These are phyloP conservation scores for Ianthella basta DNA, from an alignment of 37 sponge, comb jelly and placozoan genomes.

Conservation along the genomic window DNA sequence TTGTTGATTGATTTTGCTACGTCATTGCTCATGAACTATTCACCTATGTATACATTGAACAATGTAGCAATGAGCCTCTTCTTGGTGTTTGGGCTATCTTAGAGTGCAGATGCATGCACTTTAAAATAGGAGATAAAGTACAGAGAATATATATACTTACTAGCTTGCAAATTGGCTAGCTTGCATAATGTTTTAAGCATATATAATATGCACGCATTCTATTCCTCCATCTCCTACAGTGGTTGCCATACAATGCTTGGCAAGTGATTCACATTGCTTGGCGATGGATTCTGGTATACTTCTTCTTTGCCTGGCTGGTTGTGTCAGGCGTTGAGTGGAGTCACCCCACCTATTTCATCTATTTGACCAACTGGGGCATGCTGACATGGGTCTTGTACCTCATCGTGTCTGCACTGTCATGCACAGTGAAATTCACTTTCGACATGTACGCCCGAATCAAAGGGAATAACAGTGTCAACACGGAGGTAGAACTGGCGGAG, in stretches of 20 bases:
- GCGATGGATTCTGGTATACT: constrained; percentile 42
- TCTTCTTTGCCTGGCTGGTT: constrained; percentile 45
- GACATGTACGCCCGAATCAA: not conserved
- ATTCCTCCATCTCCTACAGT: constrained; percentile 33
- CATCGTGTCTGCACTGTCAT: constrained; percentile 31
- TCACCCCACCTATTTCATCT: constrained; percentile 31
- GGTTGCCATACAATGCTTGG: constrained; percentile 45
- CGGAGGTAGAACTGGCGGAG: not conserved
- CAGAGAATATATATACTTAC: no score
- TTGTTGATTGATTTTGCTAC: no score
- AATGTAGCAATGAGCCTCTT: no score
- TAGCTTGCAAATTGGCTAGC: no score
- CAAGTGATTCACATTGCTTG: constrained; percentile 45
- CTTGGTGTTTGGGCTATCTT: no score
- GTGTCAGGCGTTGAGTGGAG: not conserved
- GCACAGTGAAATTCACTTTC: constrained; percentile 11
- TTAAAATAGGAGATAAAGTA: no score
- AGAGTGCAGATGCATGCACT: no score
- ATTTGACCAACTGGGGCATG: constrained; percentile 54
- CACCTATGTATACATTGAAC: no score
- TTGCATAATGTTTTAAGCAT: no score
- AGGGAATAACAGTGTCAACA: not conserved
- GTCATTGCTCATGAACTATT: no score
- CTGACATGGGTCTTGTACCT: constrained; percentile 37
- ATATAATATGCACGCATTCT: not conserved